These are phyloP conservation scores for Hassar affinis DNA, from an alignment of 2,113 vertebrate species.

Conservation along the genomic window DNA sequence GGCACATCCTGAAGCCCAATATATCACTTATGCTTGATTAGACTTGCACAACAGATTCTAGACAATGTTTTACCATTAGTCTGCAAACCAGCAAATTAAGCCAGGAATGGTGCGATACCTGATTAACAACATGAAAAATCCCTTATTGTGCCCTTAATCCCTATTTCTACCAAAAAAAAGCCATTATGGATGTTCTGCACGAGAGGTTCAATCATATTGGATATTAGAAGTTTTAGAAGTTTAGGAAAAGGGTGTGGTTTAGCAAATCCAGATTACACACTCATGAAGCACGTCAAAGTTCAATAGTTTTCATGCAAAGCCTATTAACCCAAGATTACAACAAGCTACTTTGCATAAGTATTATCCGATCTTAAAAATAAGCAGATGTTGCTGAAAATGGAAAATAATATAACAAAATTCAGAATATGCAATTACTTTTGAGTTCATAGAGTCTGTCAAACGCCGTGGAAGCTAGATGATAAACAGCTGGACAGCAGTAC, in stretches of 20 bases:
- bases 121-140: not conserved
- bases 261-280: not conserved
- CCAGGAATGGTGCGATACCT: not conserved
- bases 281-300: not conserved
- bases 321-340: not conserved
- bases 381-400: not conserved
- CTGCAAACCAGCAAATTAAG: not conserved
- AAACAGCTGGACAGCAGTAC: not conserved
- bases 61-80: not conserved
- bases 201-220: not conserved
- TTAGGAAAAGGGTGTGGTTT: not conserved
- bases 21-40: conserved; percentile 63
- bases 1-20: conserved; percentile 66
- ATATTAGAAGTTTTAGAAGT: not conserved
- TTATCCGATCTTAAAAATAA: not conserved
- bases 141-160: not conserved
- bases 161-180: not conserved
- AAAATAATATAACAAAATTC: too few species aligned
- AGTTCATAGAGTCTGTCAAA: not conserved
- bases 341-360: not conserved
- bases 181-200: not conserved
- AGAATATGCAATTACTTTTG: not conserved
- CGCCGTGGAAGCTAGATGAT: not conserved
- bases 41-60: conserved; percentile 56
- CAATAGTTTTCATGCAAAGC: not conserved